A percentile compares a stretch with the other conserved stretches of the same genome.
phyloP scores from a whole-genome alignment of 2,797 vertebrate genomes.

The Rhodeus uyekii region DNA sequence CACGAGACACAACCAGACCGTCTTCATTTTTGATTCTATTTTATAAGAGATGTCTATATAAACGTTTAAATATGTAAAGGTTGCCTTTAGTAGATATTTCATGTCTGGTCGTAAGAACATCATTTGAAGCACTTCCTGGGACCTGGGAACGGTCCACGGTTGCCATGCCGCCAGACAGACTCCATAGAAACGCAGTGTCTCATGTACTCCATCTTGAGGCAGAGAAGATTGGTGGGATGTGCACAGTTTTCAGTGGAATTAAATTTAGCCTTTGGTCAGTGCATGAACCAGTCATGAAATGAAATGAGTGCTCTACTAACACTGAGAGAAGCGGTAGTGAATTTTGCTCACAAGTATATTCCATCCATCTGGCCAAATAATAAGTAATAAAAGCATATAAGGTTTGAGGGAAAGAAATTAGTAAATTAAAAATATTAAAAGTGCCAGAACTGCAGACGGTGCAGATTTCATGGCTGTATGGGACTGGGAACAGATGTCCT shows the following conservation, averaged over 20 bases:
- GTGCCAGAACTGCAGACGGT: constrained; percentile 13
- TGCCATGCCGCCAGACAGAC: constrained; percentile 41
- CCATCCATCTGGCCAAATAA: background rate
- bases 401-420: background rate
- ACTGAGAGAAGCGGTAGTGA: background rate
- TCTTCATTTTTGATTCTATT: background rate
- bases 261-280: background rate
- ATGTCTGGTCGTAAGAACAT: constrained; percentile 1
- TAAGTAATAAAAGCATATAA: background rate
- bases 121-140: background rate
- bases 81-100: background rate
- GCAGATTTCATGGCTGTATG: background rate
- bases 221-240: background rate
- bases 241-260: constrained; percentile 4
- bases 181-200: constrained; percentile 47
- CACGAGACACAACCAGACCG: background rate
- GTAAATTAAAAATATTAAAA: background rate
- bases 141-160: constrained; percentile 19
- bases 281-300: background rate
- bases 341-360: background rate
- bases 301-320: background rate
- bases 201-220: constrained; percentile 56
- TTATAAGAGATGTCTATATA: background rate
- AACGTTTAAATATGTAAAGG: background rate
- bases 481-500: constrained; percentile 33